Evolutionary conservation across 1,140 invertebrate genomes (phyloP).

Genomic region (Mactra quadrangularis): DNA sequence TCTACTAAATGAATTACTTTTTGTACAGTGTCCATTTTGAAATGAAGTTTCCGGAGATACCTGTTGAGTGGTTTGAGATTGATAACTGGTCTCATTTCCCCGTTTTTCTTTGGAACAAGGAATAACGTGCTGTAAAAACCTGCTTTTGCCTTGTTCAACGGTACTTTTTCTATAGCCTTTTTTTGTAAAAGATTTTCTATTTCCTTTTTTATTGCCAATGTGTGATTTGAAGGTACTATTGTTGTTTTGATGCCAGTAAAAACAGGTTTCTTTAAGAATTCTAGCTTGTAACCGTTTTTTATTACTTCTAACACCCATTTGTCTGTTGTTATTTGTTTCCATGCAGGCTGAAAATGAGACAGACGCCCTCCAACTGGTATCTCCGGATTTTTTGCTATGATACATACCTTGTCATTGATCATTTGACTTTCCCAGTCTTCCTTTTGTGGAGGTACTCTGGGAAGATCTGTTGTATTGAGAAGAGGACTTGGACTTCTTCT

Average conservation of each 20-base stretch:
- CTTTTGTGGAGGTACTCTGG: no score
- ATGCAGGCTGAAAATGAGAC: constrained; percentile 29
- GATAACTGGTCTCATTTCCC: background rate
- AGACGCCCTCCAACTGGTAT: constrained; percentile 33
- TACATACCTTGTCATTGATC: no score
- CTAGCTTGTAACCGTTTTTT: constrained; percentile 29
- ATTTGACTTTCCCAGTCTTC: no score
- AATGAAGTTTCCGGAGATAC: background rate
- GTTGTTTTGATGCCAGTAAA: background rate
- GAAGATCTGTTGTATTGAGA: no score
- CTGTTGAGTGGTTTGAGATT: background rate
- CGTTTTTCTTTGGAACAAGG: no score
- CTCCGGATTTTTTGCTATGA: constrained; percentile 17
- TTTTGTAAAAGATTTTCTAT: constrained; percentile 19
- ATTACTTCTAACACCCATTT: no score
- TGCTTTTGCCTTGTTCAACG: background rate
- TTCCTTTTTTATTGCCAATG: background rate
- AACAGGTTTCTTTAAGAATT: no score
- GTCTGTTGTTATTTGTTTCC: no score
- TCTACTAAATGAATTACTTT: background rate
- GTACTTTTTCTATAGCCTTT: background rate
- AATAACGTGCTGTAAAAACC: no score
- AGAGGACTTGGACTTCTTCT: no score
- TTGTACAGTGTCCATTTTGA: background rate
- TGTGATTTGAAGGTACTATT: constrained; percentile 6